Percentiles rank a stretch among this genome's conserved stretches.
These are phyloP conservation scores for Pocillopora damicornis DNA, from an alignment of 64 coral and sea anemone genomes.

Conservation along the genomic window DNA sequence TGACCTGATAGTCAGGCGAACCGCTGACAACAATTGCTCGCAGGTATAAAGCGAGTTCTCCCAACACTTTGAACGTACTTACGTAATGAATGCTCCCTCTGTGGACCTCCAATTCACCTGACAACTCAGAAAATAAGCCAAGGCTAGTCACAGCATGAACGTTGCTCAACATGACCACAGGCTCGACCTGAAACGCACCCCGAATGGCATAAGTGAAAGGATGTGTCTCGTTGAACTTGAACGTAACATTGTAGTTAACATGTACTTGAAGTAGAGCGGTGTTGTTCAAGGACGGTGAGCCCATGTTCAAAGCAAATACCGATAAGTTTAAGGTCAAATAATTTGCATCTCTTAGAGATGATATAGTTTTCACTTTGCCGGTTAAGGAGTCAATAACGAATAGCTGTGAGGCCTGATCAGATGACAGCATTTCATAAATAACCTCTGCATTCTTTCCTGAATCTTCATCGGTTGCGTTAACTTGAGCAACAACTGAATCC, in stretches of 20 bases:
- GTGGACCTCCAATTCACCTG: constrained; percentile 36
- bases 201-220: constrained; percentile 23
- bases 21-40: constrained; percentile 41
- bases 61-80: constrained; percentile 3
- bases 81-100: background rate
- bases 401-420: background rate
- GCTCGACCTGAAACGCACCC: constrained; percentile 16
- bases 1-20: constrained; percentile 44
- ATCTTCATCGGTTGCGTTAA: constrained; percentile 49
- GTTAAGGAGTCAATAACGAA: constrained; percentile 35
- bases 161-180: constrained; percentile 11
- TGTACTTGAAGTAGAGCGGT: constrained; percentile 8
- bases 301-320: constrained; percentile 35
- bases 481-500: constrained; percentile 29
- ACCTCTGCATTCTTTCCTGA: constrained; percentile 41
- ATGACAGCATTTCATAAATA: background rate
- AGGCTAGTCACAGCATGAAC: constrained; percentile 8
- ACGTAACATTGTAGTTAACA: constrained; percentile 31
- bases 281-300: constrained; percentile 22
- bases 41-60: constrained; percentile 38
- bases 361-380: constrained; percentile 39
- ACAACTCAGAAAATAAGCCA: constrained; percentile 39
- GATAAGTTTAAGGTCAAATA: constrained; percentile 30
- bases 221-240: constrained; percentile 25
- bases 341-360: constrained; percentile 55